Evolutionary conservation across 2,113 vertebrate genomes (phyloP), one percentile per base, ranked within the genome.

Genomic region (Corydoras maculifer): DNA sequence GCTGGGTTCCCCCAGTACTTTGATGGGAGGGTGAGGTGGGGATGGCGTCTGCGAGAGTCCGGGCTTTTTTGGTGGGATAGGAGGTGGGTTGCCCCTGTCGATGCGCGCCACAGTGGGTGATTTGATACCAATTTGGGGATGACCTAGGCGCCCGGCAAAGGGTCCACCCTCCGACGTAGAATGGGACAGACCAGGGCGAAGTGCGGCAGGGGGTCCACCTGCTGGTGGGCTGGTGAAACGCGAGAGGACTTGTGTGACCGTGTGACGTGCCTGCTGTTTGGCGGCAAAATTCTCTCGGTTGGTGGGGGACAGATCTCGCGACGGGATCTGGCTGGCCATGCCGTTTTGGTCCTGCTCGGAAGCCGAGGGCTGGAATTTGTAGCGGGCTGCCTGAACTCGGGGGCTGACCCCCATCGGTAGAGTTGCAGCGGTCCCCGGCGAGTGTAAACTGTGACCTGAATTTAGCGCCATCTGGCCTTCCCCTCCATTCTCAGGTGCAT

Each of bases 31-130:
- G 72, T 97, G 94, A 63, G 96, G 94, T 61, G 93, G 90, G 54
- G 95, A 94, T 65, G 97, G 97, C 80, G 97, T 93, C 78, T 98
- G 96, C 50, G 95, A 98, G 65, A 99, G 94, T 85, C 97, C 97
- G 74, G 97, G 97, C 75, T 99, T 99, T 90, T 99, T 99, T 77
- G 97, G 97, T 81, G 97, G 97, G 84, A 99, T 98, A 8, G 97
- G 97, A 58, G 96, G 97, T 78, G 97, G 97, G 79, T 97, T 97
- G 81, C 96, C 97, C 84, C 97, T 87, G 87, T 99, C 97, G 71
- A 98, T 94, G 82, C 97, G 86, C 69, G 93, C 88, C 70, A 86
- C 90, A 1, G 90, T 89, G 1, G 96, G 93, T 60, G 95, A 92
- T 88, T 98, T 99, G 83, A 95, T 75, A 80, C 88, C 90, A 18